Evolutionary conservation across 2,113 vertebrate species (phyloP).

Genomic region (Nyctibius bracteatus): DNA sequence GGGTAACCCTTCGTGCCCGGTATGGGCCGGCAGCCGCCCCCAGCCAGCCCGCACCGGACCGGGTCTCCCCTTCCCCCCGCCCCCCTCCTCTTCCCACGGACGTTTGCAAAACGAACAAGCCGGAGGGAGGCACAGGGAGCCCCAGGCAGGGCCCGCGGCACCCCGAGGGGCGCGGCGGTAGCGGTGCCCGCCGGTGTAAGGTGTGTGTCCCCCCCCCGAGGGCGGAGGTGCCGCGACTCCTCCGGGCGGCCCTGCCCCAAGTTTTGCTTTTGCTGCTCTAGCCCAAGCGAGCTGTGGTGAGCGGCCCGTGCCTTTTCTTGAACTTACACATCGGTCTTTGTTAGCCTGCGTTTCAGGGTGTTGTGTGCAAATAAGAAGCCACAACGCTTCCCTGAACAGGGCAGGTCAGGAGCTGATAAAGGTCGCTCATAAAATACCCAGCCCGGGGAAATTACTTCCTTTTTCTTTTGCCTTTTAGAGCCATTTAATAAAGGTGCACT

Average conservation of each 20-base stretch:
- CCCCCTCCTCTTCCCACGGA: background rate
- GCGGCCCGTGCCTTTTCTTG: no score
- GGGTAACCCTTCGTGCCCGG: no score
- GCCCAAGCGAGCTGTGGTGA: fast-evolving
- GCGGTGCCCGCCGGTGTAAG: no score
- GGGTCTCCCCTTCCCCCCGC: background rate
- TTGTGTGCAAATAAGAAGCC: background rate
- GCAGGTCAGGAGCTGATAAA: background rate
- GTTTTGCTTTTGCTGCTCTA: background rate
- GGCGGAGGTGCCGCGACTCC: background rate
- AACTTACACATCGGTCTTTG: fast-evolving
- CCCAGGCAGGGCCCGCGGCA: background rate
- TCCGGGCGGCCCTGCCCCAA: no score
- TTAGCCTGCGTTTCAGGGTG: background rate
- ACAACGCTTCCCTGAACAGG: background rate
- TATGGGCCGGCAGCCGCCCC: background rate
- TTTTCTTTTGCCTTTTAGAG: background rate
- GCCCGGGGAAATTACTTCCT: background rate
- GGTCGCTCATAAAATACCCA: background rate
- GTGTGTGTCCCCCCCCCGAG: no score
- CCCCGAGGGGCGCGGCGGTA: no score
- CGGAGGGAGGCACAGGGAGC: background rate
- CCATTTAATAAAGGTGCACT: background rate
- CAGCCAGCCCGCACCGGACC: background rate
- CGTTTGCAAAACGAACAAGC: background rate